phyloP scores from a whole-genome alignment of 2,888 invertebrate species.

The Drosophila fungiperda region DNA sequence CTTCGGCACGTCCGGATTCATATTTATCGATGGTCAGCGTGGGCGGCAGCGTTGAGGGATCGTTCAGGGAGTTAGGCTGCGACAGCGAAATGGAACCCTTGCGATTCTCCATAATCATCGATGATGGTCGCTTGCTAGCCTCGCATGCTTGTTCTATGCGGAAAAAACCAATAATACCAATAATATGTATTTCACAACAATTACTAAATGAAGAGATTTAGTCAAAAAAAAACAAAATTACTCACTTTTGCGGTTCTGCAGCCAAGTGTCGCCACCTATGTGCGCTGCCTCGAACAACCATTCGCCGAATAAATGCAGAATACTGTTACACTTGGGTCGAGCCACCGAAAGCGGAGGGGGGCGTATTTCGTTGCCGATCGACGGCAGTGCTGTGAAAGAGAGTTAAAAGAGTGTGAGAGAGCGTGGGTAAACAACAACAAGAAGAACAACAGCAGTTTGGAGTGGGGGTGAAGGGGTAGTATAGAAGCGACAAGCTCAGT shows the following conservation, averaged over 20 bases:
- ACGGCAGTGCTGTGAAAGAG: constrained; percentile 87
- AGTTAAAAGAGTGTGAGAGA: constrained; percentile 32
- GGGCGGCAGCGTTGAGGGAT: constrained; percentile 89
- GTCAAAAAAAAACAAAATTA: neutral
- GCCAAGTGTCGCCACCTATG: constrained; percentile 91
- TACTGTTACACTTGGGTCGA: constrained; percentile 96
- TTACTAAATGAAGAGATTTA: neutral
- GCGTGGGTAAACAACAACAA: neutral
- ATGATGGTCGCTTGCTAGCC: constrained; percentile 88
- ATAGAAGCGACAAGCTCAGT: constrained; percentile 31
- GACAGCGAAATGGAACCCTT: constrained; percentile 87
- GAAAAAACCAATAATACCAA: neutral
- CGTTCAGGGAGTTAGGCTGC: constrained; percentile 88
- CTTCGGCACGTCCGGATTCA: constrained; percentile 96
- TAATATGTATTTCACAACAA: neutral
- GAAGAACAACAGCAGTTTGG: neutral
- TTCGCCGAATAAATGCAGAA: constrained; percentile 97
- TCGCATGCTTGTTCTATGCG: constrained; percentile 85
- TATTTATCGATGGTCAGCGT: constrained; percentile 91
- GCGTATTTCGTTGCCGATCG: constrained; percentile 87
- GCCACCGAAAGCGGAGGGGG: constrained; percentile 90
- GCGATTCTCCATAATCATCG: constrained; percentile 88
- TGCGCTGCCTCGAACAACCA: constrained; percentile 98
- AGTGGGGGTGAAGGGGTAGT: neutral
- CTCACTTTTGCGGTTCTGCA: constrained; percentile 86